Evolutionary conservation across 2,113 vertebrate species (phyloP).

Genomic region (Vulpes ferrilata): DNA sequence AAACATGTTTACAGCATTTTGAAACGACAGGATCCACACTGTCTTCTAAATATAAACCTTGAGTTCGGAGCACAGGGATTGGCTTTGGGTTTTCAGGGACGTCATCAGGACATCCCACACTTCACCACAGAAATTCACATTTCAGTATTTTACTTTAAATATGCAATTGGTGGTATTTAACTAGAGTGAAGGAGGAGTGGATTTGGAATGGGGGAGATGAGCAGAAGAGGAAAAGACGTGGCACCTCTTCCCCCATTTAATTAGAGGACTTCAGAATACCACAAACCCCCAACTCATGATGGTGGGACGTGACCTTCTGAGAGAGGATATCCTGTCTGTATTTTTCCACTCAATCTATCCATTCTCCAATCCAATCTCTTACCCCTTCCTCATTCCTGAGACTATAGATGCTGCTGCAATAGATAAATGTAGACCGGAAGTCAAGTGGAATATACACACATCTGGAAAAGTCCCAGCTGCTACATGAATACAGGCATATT

Average conservation of each 20-base stretch:
- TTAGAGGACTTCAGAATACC: slow-evolving; percentile 73
- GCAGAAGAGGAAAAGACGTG: not conserved
- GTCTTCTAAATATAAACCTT: slow-evolving; percentile 72
- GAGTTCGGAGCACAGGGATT: not conserved
- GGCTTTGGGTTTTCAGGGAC: slow-evolving; percentile 41
- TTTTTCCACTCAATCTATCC: slow-evolving; percentile 81
- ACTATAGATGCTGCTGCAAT: slow-evolving; percentile 77
- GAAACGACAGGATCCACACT: slow-evolving; percentile 64
- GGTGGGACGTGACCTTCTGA: slow-evolving; percentile 76
- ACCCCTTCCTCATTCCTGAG: slow-evolving; percentile 68
- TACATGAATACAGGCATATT: fast-evolving
- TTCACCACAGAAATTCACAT: not conserved
- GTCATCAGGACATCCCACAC: slow-evolving; percentile 58
- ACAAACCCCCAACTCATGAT: slow-evolving; percentile 60
- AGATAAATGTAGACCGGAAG: slow-evolving; percentile 76
- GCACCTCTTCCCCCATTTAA: not conserved
- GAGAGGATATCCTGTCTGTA: slow-evolving; percentile 84
- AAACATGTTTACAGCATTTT: slow-evolving; percentile 75
- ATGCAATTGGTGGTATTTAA: slow-evolving; percentile 43
- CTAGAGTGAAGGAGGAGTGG: not conserved
- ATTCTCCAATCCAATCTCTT: slow-evolving; percentile 69
- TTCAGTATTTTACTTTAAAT: slow-evolving; percentile 24
- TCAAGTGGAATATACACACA: not conserved
- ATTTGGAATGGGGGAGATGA: not conserved
- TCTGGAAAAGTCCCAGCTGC: not conserved